phyloP scores from a whole-genome alignment of 2,797 vertebrate species.

The Odontamblyopus rebecca region DNA sequence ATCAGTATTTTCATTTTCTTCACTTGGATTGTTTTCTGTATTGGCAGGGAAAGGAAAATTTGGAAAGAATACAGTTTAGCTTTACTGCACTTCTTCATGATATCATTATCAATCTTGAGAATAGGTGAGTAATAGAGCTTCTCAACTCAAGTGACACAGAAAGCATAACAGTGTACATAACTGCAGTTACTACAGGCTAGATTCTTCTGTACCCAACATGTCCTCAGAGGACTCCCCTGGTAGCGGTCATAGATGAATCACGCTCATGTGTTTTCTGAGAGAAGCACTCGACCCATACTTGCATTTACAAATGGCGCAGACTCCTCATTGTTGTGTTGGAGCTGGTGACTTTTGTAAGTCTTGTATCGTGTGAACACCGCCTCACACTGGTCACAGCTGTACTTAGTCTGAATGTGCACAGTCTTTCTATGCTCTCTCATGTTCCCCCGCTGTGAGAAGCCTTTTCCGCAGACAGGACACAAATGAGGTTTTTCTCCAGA shows the following conservation, averaged over 20 bases:
- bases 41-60: no score
- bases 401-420: not conserved
- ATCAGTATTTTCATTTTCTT: no score
- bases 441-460: not conserved
- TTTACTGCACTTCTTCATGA: no score
- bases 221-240: not conserved
- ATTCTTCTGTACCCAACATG: not conserved
- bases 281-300: slow-evolving; percentile 62
- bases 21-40: no score
- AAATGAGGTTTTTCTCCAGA: slow-evolving; percentile 69
- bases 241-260: slow-evolving; percentile 32
- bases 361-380: slow-evolving; percentile 62
- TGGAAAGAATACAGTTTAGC: no score
- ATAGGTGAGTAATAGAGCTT: no score
- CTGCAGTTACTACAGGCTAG: not conserved
- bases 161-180: no score
- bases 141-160: no score
- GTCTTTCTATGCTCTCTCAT: not conserved
- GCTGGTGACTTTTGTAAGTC: slow-evolving; percentile 61
- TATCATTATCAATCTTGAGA: no score
- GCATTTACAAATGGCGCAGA: slow-evolving; percentile 49
- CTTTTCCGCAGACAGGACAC: slow-evolving; percentile 35
- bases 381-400: slow-evolving; percentile 56
- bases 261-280: slow-evolving; percentile 61
- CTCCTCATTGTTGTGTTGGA: slow-evolving; percentile 63